A percentile compares a stretch with the other conserved stretches of the same genome.
Evolutionary conservation across 2,113 vertebrate genomes (phyloP).

Genomic region (Pollimyrus isidori): DNA sequence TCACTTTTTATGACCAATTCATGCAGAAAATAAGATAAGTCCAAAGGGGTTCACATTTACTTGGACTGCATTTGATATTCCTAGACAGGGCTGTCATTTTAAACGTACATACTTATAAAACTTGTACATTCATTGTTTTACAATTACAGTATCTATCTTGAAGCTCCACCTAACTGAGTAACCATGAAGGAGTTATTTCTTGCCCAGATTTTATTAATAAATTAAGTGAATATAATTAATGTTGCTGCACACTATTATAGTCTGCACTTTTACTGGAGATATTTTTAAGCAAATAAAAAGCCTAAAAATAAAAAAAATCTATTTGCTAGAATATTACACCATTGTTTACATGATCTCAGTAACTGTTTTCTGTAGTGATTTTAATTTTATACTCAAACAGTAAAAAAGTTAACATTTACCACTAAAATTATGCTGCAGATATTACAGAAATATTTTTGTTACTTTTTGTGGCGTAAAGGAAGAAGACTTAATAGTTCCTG

Average conservation of each 20-base stretch:
- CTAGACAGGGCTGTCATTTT: background rate
- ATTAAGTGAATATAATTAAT: background rate
- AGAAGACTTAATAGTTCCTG: background rate
- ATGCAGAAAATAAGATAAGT: too few relatives aligned
- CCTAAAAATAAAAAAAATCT: background rate
- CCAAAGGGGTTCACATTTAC: too few relatives aligned
- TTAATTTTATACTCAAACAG: background rate
- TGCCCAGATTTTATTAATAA: background rate
- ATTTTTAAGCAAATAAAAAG: background rate
- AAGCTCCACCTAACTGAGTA: background rate
- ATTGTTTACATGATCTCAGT: background rate
- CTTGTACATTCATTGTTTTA: background rate
- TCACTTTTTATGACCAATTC: too few relatives aligned
- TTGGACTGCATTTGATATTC: background rate
- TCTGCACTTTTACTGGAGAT: background rate
- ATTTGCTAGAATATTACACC: background rate
- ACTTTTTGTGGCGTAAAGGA: background rate
- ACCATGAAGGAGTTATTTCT: background rate
- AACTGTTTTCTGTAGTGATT: background rate
- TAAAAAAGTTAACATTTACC: background rate
- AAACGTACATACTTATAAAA: background rate
- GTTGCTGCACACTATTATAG: background rate
- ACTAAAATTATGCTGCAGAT: background rate
- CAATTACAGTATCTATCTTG: background rate
- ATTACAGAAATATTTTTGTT: background rate